Base-by-base conservation (phyloP, 2,797 vertebrate species). In the Chelonia mydas region DNA sequence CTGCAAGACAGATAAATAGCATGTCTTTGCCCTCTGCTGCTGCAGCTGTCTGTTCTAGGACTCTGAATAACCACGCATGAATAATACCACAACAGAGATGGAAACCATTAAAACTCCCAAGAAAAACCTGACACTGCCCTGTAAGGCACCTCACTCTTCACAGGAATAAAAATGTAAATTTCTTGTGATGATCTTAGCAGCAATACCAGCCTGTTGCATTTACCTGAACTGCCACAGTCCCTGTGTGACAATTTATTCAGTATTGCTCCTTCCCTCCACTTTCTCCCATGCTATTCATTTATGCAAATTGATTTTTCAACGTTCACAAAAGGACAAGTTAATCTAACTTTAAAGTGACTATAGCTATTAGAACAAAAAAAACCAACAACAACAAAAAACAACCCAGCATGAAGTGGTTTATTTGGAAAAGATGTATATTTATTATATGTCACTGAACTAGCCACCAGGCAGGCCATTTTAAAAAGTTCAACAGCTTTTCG, bases 101-200 rank as follows among this genome's bases (percentile, higher is more conserved):
- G 41, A 89, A 95, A 91, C 16, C 55, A 90, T 86, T 86, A 90
- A 93, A 93, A 95, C 78, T 16, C 4, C 25, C 54, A 89, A 90
- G 37, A 45, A 95, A 95, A 95, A 72, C 27, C 49, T 92, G 87
- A 93, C 27, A 50, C 23, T 87, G 49, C 54, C 59, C 95, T 95
- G 81, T n/a, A 91, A 93, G 65, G 68, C 41, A 84, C 59, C 27
- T 92, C 31, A 55, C 41, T 51, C 27, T 86, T 91, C 88, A 91
- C 1, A 5, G 72, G 79, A 94, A 93, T 84, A 94, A 89, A 91
- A 92, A 94, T 81, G 81, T 27, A 90, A 89, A 94, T 94, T 93
- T 77, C 74, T 95, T 77, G 13, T 51, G 25, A 90, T 54, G 88
- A 93, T 86, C 83, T 85, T 94, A 85, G 13, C 28, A 90, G 37